A percentile compares a stretch with the other conserved stretches of the same genome.
phyloP scores from a whole-genome alignment of 64 coral and sea anemone species.

The Exaiptasia diaphana region DNA sequence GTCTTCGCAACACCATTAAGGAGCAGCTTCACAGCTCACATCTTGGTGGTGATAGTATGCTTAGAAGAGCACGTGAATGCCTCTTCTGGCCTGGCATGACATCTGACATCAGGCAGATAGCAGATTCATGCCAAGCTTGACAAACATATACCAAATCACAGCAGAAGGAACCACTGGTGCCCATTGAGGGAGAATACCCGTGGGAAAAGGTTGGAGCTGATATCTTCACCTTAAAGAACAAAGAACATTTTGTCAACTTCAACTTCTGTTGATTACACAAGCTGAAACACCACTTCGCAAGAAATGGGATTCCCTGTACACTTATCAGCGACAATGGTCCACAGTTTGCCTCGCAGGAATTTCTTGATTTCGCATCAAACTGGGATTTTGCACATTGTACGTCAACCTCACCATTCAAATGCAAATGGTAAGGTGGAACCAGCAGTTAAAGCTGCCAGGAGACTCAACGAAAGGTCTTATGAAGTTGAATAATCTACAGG shows the following conservation, averaged over 20 bases:
- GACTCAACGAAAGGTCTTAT: background rate
- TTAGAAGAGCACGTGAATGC: constrained; percentile 11
- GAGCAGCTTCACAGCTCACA: constrained; percentile 23
- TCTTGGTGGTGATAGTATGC: constrained; percentile 4
- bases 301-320: background rate
- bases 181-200: background rate
- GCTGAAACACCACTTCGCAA: constrained; percentile 16
- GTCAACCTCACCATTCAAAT: background rate
- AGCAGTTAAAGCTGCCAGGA: background rate
- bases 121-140: constrained; percentile 16
- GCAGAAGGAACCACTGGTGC: constrained; percentile 28
- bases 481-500: constrained; percentile 27
- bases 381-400: constrained; percentile 30
- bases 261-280: constrained; percentile 33
- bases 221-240: background rate
- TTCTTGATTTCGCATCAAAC: constrained; percentile 3
- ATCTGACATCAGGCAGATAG: constrained; percentile 2
- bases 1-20: constrained; percentile 10
- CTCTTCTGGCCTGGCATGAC: constrained; percentile 47
- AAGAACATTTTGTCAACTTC: constrained; percentile 10
- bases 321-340: constrained; percentile 12
- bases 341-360: constrained; percentile 21
- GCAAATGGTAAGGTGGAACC: background rate
- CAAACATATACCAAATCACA: constrained; percentile 11
- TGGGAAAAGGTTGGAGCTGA: constrained; percentile 39